These are phyloP conservation scores for Scomberomorus guttatus DNA, from an alignment of 2,797 vertebrate species.

Conservation along the genomic window DNA sequence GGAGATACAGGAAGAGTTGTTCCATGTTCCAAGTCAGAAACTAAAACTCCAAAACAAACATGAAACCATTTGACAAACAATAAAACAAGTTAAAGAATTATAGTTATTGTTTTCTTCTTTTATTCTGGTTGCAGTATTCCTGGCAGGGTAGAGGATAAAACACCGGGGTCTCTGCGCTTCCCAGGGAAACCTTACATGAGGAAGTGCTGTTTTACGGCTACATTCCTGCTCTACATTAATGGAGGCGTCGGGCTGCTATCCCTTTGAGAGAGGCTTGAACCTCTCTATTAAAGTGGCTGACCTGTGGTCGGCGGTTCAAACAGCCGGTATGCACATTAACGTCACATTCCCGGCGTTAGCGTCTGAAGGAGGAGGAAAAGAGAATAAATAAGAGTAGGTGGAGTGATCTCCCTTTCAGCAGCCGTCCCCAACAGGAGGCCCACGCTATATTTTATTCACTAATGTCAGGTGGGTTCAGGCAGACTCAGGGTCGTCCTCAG, in stretches of 20 bases:
- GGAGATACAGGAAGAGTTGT: conserved; percentile 15
- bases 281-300: conserved; percentile 86
- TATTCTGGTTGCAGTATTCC: conserved; percentile 40
- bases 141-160: conserved; percentile 57
- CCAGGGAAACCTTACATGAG: conserved; percentile 76
- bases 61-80: conserved; percentile 20
- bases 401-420: conserved; percentile 82
- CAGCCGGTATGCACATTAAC: conserved; percentile 84
- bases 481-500: conserved; percentile 67
- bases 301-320: conserved; percentile 83
- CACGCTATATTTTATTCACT: conserved; percentile 83
- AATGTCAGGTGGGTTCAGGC: conserved; percentile 82
- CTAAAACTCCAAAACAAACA: conserved; percentile 28
- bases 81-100: conserved; percentile 17
- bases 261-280: conserved; percentile 85
- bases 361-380: conserved; percentile 76
- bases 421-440: conserved; percentile 75
- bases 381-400: conserved; percentile 80
- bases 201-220: conserved; percentile 83
- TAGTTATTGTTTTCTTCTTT: conserved; percentile 32
- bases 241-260: conserved; percentile 80
- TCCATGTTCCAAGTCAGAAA: conserved; percentile 18
- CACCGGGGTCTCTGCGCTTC: conserved; percentile 54
- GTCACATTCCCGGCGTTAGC: conserved; percentile 69
- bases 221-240: conserved; percentile 86